Conservation (phyloP, 2,113 vertebrate genomes). For the Columba janthina region DNA sequence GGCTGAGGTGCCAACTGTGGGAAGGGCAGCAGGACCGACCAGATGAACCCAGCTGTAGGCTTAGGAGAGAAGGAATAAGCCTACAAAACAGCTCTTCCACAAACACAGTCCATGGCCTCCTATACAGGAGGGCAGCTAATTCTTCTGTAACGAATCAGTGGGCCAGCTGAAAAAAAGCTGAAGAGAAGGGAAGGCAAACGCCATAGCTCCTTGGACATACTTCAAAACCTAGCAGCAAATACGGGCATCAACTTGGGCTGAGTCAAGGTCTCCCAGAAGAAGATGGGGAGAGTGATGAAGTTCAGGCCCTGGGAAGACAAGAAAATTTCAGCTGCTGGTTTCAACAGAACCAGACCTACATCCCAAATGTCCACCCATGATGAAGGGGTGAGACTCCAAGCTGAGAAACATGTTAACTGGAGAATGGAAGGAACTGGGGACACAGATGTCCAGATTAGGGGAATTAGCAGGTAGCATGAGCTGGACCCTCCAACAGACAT, state of each 20-base stretch:
- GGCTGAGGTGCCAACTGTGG: neutral
- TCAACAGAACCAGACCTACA: neutral
- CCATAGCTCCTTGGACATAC: neutral
- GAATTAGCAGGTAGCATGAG: neutral
- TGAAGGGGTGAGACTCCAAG: neutral
- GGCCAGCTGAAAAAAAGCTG: neutral
- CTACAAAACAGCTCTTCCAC: neutral
- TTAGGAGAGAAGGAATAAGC: neutral
- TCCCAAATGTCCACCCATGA: fast-evolving
- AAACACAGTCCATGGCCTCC: neutral
- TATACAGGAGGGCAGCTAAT: neutral
- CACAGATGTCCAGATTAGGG: neutral
- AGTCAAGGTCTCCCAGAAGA: neutral
- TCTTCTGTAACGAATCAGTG: neutral
- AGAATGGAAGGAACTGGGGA: neutral
- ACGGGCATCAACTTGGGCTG: fast-evolving
- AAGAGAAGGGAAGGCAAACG: neutral
- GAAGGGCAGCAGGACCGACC: neutral
- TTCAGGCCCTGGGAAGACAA: neutral
- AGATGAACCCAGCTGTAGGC: neutral
- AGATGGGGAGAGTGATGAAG: neutral
- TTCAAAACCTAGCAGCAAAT: neutral
- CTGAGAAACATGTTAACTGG: neutral
- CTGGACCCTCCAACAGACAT: neutral
- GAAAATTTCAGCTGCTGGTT: neutral